Evolutionary conservation across 2,113 vertebrate species (phyloP).

Genomic region (Oncorhynchus keta): DNA sequence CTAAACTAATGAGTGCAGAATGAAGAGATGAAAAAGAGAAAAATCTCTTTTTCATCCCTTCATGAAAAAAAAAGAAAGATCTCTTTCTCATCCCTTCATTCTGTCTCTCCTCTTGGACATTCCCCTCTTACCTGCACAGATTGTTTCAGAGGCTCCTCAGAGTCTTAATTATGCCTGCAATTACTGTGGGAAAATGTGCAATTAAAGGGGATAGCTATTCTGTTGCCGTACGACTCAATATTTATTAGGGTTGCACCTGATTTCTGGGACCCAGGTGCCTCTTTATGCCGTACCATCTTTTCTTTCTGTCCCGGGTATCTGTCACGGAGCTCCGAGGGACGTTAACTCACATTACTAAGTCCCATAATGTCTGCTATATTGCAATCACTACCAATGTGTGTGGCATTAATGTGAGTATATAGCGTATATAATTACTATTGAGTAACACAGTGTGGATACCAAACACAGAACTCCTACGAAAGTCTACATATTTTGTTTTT

Average conservation of each 20-base stretch:
- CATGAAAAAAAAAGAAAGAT: background rate
- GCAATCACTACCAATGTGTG: slow-evolving; percentile 37
- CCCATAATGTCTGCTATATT: slow-evolving; percentile 27
- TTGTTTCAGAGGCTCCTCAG: slow-evolving; percentile 72
- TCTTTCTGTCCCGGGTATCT: slow-evolving; percentile 34
- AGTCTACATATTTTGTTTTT: too few relatives aligned
- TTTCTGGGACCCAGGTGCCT: slow-evolving; percentile 47
- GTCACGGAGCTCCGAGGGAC: slow-evolving; percentile 42
- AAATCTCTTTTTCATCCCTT: slow-evolving; percentile 23
- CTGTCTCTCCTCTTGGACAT: slow-evolving; percentile 40
- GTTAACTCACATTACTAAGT: slow-evolving; percentile 34
- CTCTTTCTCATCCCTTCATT: slow-evolving; percentile 26
- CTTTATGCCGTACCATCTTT: slow-evolving; percentile 30
- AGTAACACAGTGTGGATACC: too few relatives aligned
- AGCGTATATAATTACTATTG: background rate
- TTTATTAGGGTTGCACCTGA: slow-evolving; percentile 71
- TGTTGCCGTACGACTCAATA: slow-evolving; percentile 43
- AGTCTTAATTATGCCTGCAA: slow-evolving; percentile 76
- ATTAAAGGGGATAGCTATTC: slow-evolving; percentile 69
- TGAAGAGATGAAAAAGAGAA: too few relatives aligned
- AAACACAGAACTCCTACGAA: too few relatives aligned
- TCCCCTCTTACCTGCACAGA: slow-evolving; percentile 67
- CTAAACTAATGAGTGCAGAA: slow-evolving; percentile 52
- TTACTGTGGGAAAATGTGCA: slow-evolving; percentile 75
- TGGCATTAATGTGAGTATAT: slow-evolving; percentile 27